phyloP scores from a whole-genome alignment of 1,140 invertebrate genomes.

The Nymphalis io region DNA sequence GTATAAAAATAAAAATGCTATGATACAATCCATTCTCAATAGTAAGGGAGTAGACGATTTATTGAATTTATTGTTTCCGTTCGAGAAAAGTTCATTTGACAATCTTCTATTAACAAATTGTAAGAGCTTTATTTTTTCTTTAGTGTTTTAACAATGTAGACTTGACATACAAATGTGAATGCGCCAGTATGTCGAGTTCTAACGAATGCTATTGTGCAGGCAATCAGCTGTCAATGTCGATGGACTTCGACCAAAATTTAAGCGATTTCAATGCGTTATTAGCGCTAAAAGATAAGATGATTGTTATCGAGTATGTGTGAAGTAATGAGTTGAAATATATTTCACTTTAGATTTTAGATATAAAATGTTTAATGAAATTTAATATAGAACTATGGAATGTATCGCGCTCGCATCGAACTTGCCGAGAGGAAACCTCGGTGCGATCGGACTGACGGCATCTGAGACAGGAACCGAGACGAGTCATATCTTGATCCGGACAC shows the following conservation, averaged over 20 bases:
- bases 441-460: constrained; percentile 1
- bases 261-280: background rate
- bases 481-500: constrained; percentile 31
- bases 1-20: too few relatives aligned
- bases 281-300: background rate
- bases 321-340: background rate
- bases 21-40: too few relatives aligned
- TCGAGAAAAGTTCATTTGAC: background rate
- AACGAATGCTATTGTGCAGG: constrained; percentile 45
- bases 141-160: background rate
- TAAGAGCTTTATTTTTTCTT: too few relatives aligned
- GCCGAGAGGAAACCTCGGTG: background rate
- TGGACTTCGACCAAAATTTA: constrained; percentile 24
- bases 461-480: constrained; percentile 13
- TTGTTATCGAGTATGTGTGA: background rate
- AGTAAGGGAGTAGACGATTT: too few relatives aligned
- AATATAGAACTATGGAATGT: background rate
- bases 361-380: background rate
- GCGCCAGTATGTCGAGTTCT: constrained; percentile 7
- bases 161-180: background rate
- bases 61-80: too few relatives aligned
- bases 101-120: too few relatives aligned
- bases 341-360: background rate
- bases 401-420: background rate
- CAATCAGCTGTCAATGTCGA: constrained; percentile 40